A percentile compares a stretch with the other conserved stretches of the same genome.
Evolutionary conservation across 92 coral and sea anemone species (phyloP).

Genomic region (Blastomussa wellsi): DNA sequence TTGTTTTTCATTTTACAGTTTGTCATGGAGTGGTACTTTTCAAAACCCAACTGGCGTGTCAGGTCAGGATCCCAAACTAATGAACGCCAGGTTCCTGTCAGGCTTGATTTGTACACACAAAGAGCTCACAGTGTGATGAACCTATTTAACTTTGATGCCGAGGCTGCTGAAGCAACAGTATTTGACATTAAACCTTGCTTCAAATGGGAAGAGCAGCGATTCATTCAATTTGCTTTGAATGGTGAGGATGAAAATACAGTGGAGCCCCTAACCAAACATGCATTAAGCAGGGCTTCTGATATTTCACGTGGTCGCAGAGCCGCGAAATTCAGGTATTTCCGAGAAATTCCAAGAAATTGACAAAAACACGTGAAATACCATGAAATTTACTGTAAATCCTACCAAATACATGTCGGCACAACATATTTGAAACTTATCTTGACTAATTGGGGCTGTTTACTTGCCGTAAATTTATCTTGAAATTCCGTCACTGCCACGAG

Average conservation of each 20-base stretch:
- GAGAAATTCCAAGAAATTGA: too few relatives aligned
- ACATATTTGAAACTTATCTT: too few relatives aligned
- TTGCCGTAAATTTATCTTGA: too few relatives aligned
- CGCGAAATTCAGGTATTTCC: too few relatives aligned
- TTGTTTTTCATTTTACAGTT: slow-evolving; percentile 23
- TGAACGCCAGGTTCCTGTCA: slow-evolving; percentile 68
- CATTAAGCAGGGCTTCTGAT: too few relatives aligned
- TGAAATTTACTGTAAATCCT: too few relatives aligned
- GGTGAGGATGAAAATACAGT: slow-evolving; percentile 41
- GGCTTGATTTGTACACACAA: slow-evolving; percentile 3
- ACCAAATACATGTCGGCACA: too few relatives aligned
- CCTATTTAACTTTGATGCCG: slow-evolving; percentile 60
- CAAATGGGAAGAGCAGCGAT: slow-evolving; percentile 27
- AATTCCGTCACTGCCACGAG: too few relatives aligned
- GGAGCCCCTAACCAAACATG: too few relatives aligned
- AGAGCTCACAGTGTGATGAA: background rate
- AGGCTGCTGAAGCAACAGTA: slow-evolving; percentile 45
- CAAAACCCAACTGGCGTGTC: slow-evolving; percentile 70
- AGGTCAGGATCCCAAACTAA: slow-evolving; percentile 44
- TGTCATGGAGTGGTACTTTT: slow-evolving; percentile 54
- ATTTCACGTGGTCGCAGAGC: too few relatives aligned
- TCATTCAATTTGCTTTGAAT: slow-evolving; percentile 33
- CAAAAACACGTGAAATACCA: too few relatives aligned
- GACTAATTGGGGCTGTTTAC: too few relatives aligned
- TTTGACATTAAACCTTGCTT: slow-evolving; percentile 75